Evolutionary conservation across 1,140 invertebrate genomes (phyloP), one percentile per base, ranked within the genome.

Genomic region (Leptinotarsa texana): DNA sequence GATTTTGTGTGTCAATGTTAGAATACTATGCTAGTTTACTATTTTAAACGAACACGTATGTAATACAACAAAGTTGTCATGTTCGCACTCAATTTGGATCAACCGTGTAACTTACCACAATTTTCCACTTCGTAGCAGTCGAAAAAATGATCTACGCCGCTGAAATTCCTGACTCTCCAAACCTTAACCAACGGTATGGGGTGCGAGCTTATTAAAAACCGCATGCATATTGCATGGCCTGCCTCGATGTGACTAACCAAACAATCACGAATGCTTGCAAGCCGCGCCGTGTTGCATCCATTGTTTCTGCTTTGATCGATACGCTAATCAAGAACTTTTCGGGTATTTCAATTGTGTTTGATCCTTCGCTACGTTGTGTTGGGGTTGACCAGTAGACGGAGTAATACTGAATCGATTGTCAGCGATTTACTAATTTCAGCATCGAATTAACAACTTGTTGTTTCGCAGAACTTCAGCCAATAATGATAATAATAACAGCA

Each of bases 181-280:
- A 22, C 51, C 51, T 57, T 27, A 22, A 42, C 65, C 65, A 24
- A 33, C 24, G 65, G 42, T 67, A 24, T 63, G 73, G 75, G 77
- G 75, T 66, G 74, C 62, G 67, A 51, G 76, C 74, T 78, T 79
- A 79, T 79, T 79, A 79, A 79, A 79, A 79, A 79, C 78, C 78
- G 76, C 78, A 79, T 79, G 78, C 78, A 79, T 79, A 78, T 79
- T 79, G 76, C 78, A 79, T 78, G 74, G 61, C 48, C 65, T 57
- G 51, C 15, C 51, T 18, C 51, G 51, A 57, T 57, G 63, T 75
- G 74, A 75, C 77, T 75, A 75, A 75, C 74, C 66, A 78, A 78
- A 78, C 77, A 78, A 78, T 76, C 77, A 74, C 77, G 27, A 42
- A 76, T 74, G 74, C 70, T 69, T 68, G 57, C 47, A 63, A 65